Percentiles rank a stretch among this genome's conserved stretches.
Conservation (phyloP, 1,140 invertebrate species). For the Zaprionus nigranus region DNA sequence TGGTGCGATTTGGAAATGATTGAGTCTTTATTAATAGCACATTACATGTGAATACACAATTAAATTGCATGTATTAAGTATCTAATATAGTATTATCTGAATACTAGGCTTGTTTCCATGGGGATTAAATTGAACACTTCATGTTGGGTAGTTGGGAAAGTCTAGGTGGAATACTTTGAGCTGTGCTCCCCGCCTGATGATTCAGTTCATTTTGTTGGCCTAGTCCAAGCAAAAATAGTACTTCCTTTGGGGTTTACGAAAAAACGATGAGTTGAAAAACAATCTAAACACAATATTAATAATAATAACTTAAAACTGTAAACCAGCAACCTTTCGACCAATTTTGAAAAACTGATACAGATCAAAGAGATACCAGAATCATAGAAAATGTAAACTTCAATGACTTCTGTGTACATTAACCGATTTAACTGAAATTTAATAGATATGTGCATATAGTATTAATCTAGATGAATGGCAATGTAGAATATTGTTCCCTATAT, state of each 20-base stretch:
- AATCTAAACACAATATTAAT: too few species aligned
- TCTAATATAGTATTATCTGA: slow-evolving; percentile 9
- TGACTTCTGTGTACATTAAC: too few species aligned
- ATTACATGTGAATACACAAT: slow-evolving; percentile 26
- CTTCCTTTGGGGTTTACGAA: too few species aligned
- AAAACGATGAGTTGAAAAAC: not conserved
- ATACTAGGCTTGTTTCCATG: not conserved
- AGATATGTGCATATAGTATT: too few species aligned
- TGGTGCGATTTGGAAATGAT: slow-evolving; percentile 37
- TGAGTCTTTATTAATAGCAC: slow-evolving; percentile 43
- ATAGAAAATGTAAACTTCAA: too few species aligned
- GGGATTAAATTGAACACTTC: not conserved
- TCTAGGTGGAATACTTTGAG: not conserved
- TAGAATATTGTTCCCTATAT: too few species aligned
- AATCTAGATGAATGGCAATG: too few species aligned
- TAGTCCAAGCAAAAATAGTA: not conserved
- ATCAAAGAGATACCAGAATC: too few species aligned
- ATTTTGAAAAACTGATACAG: too few species aligned
- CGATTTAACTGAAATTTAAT: too few species aligned
- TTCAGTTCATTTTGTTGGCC: slow-evolving; percentile 9
- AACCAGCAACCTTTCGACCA: too few species aligned
- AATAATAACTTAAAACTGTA: too few species aligned
- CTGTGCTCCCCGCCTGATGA: not conserved
- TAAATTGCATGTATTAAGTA: slow-evolving; percentile 23
- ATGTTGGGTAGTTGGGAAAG: slow-evolving; percentile 6